Percentiles rank a stretch among this genome's conserved stretches.
phyloP scores from a whole-genome alignment of 2,113 vertebrate species.

The Carlito syrichta region DNA sequence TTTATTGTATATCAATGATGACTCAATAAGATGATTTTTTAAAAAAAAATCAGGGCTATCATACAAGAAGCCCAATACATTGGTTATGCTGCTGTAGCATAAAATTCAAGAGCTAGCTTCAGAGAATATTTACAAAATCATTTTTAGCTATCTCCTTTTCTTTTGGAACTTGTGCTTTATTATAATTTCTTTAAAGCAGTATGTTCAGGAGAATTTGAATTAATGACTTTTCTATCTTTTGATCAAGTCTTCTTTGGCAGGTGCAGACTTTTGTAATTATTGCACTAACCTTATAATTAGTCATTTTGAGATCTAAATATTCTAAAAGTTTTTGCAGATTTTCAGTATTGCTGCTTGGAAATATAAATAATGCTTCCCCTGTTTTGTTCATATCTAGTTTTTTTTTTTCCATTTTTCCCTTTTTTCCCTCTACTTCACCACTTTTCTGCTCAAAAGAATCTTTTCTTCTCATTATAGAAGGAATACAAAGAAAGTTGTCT shows the following conservation, averaged over 20 bases:
- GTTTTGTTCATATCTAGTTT: background rate
- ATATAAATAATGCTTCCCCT: no score
- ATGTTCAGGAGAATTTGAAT: slow-evolving; percentile 1
- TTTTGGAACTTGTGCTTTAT: background rate
- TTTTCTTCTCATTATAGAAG: background rate
- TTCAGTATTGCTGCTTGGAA: background rate
- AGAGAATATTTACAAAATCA: background rate
- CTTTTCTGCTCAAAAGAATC: background rate
- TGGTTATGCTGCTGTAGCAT: background rate
- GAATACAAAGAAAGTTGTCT: background rate
- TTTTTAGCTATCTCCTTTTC: background rate
- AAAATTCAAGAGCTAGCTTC: background rate
- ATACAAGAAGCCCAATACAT: background rate
- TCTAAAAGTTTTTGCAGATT: background rate
- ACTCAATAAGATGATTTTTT: background rate
- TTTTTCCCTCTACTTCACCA: background rate
- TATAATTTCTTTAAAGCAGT: background rate
- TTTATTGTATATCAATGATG: background rate
- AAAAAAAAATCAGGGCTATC: background rate
- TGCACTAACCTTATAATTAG: background rate
- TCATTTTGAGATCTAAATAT: background rate
- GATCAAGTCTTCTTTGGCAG: background rate
- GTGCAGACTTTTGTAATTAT: background rate
- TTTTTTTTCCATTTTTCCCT: background rate
- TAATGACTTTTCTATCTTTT: background rate